These are phyloP conservation scores for Neosilurus hyrtlii DNA, from an alignment of 2,797 vertebrate species.

Conservation along the genomic window DNA sequence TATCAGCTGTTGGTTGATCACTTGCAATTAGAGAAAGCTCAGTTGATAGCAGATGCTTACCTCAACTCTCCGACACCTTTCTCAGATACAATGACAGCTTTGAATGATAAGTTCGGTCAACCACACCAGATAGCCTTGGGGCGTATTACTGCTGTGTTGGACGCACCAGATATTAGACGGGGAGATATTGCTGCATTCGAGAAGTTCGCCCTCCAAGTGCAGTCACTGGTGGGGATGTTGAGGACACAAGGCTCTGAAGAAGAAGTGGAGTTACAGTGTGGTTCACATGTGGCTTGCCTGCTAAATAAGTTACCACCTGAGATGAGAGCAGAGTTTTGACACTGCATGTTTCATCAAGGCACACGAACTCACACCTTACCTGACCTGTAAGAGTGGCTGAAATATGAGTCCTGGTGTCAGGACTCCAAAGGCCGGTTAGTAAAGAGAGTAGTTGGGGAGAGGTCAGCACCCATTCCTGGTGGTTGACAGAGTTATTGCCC, in stretches of 20 bases:
- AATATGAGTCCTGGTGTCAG: constrained; percentile 4
- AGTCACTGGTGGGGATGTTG: not conserved
- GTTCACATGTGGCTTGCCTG: not conserved
- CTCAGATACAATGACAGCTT: no score
- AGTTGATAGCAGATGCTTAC: no score
- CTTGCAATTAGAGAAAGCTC: no score
- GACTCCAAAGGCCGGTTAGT: not conserved
- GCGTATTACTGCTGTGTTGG: not conserved
- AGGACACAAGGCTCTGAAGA: not conserved
- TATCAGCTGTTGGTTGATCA: no score
- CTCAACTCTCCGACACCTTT: no score
- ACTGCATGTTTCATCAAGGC: not conserved
- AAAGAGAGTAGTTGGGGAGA: not conserved
- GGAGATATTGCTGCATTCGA: not conserved
- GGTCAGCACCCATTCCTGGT: no score
- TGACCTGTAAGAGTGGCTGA: constrained; percentile 4
- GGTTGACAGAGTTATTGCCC: no score
- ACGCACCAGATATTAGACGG: not conserved
- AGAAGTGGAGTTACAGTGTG: not conserved
- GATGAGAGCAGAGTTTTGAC: not conserved
- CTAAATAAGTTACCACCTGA: constrained; percentile 2
- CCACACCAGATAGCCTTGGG: not conserved
- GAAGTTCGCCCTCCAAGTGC: not conserved
- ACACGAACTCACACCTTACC: not conserved
- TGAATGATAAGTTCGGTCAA: not conserved